Conservation (phyloP, 2,113 vertebrate species). For the Calidris pugnax region DNA sequence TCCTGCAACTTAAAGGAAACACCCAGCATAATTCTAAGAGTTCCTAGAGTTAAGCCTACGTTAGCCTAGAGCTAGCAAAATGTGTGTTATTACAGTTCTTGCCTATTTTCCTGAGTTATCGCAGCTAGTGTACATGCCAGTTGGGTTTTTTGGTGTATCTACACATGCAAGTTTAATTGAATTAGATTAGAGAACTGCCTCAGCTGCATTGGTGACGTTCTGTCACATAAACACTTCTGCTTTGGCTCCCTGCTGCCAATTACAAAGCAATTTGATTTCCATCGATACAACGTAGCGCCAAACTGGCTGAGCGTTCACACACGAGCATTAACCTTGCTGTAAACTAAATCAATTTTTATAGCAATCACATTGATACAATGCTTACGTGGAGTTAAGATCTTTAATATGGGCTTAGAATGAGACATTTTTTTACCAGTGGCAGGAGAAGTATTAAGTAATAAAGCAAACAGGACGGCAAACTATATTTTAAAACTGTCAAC, state of each 20-base stretch:
- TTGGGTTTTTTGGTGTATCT: background rate
- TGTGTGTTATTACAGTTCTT: background rate
- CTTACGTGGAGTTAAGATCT: background rate
- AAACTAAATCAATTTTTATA: background rate
- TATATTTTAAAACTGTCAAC: background rate
- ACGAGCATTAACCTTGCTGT: background rate
- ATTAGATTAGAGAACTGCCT: background rate
- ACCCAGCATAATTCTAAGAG: background rate
- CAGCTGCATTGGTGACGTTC: background rate
- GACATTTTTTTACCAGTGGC: background rate
- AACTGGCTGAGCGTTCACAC: background rate
- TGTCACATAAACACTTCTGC: background rate
- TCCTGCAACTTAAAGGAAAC: background rate
- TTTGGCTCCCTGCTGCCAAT: background rate
- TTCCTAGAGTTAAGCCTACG: background rate
- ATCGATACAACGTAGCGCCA: background rate
- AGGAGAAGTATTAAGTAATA: conserved; percentile 19
- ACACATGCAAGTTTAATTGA: background rate
- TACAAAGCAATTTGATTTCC: background rate
- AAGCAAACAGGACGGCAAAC: conserved; percentile 7
- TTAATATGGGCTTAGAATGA: background rate
- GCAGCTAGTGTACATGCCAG: rapidly evolving
- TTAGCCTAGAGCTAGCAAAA: background rate
- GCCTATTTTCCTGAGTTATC: background rate
- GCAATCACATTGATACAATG: background rate